Percentiles rank a stretch among this genome's conserved stretches.
Evolutionary conservation across 64 coral and sea anemone genomes (phyloP).

Genomic region (Actinia tenebrosa): DNA sequence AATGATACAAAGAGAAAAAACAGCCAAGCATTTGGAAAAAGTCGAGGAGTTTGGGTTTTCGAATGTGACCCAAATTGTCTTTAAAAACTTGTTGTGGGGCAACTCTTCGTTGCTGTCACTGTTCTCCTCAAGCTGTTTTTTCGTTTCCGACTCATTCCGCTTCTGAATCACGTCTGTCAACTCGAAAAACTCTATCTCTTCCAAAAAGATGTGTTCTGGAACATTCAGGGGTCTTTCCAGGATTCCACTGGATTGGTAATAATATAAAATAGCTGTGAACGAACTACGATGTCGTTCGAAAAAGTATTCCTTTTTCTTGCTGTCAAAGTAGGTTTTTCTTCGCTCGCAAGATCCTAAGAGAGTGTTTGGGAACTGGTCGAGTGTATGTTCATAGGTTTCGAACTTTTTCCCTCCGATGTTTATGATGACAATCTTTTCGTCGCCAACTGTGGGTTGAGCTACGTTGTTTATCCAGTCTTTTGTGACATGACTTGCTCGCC

Average conservation of each 20-base stretch:
- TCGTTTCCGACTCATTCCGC: conserved; percentile 65
- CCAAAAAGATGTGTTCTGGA: conserved; percentile 65
- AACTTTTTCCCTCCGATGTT: conserved; percentile 87
- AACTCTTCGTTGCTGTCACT: conserved; percentile 25
- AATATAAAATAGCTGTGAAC: conserved; percentile 86
- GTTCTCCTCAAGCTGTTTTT: conserved; percentile 6
- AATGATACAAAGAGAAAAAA: conserved; percentile 64
- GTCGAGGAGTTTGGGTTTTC: conserved; percentile 69
- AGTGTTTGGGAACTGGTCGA: conserved; percentile 78
- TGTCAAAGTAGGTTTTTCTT: conserved; percentile 57
- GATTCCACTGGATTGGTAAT: conserved; percentile 80
- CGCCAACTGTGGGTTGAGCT: background rate
- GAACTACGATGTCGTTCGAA: conserved; percentile 87
- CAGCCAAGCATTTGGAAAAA: conserved; percentile 55
- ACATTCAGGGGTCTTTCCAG: conserved; percentile 66
- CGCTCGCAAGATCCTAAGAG: conserved; percentile 66
- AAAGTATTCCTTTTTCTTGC: conserved; percentile 79
- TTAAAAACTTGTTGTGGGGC: conserved; percentile 43
- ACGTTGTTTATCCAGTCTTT: conserved; percentile 9
- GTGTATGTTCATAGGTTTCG: conserved; percentile 77
- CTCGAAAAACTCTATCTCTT: conserved; percentile 84
- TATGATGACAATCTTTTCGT: conserved; percentile 51
- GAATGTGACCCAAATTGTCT: conserved; percentile 71
- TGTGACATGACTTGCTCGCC: background rate
- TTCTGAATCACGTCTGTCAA: conserved; percentile 74